These are phyloP conservation scores for Drosophila kuntzei DNA, from an alignment of 2,888 invertebrate genomes.

Conservation along the genomic window DNA sequence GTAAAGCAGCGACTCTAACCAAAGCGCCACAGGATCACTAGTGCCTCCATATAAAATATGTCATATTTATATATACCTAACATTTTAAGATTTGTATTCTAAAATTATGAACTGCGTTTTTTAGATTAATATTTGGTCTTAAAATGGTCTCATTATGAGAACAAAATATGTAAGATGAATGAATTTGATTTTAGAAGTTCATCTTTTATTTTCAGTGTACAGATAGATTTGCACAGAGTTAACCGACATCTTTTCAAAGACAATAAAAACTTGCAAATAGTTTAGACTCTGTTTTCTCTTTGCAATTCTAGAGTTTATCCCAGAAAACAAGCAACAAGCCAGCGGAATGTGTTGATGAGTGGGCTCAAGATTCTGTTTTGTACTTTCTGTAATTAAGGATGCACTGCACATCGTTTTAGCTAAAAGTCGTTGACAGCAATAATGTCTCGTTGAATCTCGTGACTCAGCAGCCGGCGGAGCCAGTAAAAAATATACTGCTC, in stretches of 20 bases:
- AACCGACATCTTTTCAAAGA: slow-evolving; percentile 43
- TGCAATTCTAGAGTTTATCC: slow-evolving; percentile 35
- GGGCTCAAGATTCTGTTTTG: slow-evolving; percentile 16
- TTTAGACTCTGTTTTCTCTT: slow-evolving; percentile 30
- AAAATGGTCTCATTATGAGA: too few species aligned
- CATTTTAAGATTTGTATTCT: too few species aligned
- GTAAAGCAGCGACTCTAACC: too few species aligned
- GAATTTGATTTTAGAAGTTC: too few species aligned
- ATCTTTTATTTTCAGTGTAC: too few species aligned
- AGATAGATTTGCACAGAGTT: slow-evolving; percentile 37
- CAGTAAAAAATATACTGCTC: slow-evolving; percentile 14
- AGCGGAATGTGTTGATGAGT: slow-evolving; percentile 11
- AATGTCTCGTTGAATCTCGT: slow-evolving; percentile 49
- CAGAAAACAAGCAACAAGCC: slow-evolving; percentile 35
- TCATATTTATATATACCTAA: too few species aligned
- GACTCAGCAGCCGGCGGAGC: slow-evolving; percentile 53
- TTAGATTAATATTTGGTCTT: too few species aligned
- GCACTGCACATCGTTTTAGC: slow-evolving; percentile 67
- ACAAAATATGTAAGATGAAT: too few species aligned
- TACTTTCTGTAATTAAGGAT: slow-evolving; percentile 68
- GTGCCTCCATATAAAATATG: too few species aligned
- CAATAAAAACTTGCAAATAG: slow-evolving; percentile 64
- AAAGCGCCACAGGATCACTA: too few species aligned
- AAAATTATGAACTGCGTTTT: too few species aligned
- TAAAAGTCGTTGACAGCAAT: slow-evolving; percentile 73